phyloP scores from a whole-genome alignment of 2,888 invertebrate genomes.

The Lysandra coridon region DNA sequence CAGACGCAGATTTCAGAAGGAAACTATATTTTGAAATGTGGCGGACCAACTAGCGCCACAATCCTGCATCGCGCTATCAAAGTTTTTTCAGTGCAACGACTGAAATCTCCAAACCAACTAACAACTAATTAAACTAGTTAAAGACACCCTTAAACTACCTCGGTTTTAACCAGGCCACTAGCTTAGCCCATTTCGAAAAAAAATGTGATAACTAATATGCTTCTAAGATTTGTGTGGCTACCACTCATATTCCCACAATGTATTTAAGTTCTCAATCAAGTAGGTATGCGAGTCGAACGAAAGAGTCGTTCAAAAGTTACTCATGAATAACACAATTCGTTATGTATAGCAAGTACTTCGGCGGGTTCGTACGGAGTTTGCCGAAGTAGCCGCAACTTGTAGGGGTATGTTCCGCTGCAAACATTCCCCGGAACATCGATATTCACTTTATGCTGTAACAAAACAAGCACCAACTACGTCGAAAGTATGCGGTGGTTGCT shows the following conservation, averaged over 20 bases:
- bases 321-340: not conserved
- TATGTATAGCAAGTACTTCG: not conserved
- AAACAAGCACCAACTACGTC: not conserved
- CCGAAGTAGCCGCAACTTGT: not conserved
- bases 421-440: conserved; percentile 2
- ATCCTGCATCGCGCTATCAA: too few relatives aligned
- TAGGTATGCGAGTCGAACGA: not conserved
- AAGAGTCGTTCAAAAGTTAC: not conserved
- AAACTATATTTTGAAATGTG: too few relatives aligned
- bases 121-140: too few relatives aligned
- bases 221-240: too few relatives aligned
- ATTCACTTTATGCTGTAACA: conserved; percentile 1
- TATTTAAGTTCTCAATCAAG: not conserved
- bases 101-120: too few relatives aligned
- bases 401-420: not conserved
- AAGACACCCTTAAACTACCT: too few relatives aligned
- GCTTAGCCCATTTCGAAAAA: not conserved
- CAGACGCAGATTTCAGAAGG: not conserved
- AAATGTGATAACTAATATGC: not conserved
- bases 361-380: not conserved
- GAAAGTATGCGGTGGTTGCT: not conserved
- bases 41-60: too few relatives aligned
- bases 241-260: not conserved
- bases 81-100: too few relatives aligned
- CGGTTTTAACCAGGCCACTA: too few relatives aligned